Base-by-base conservation (phyloP, 2,797 vertebrate species). In the Helicolenus hilgendorfi region DNA sequence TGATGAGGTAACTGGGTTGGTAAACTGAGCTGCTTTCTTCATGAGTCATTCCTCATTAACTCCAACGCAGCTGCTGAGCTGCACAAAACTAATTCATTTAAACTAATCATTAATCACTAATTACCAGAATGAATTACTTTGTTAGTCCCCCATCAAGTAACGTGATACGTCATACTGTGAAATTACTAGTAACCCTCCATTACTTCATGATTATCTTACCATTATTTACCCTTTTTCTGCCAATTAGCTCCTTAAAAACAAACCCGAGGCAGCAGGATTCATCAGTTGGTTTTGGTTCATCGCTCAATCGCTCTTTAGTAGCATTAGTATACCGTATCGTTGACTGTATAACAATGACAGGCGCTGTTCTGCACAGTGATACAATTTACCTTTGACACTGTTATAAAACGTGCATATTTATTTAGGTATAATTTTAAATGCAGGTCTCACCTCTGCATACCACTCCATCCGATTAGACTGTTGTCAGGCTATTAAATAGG, bases 391-490 rank as follows among this genome's bases (percentile, higher is more conserved):
- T 33, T 60, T 67, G 8, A 64, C 14, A 4, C 41, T 45, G 38
- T 41, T 41, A 41, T 6, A 41, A 41, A 41, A 41, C 38, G 0
- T 41, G 13, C 38, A 41, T 41, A 41, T 41, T 41, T 41, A 41
- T 0, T 41, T 41, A 41, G 0, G 38, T 41, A 14, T 14, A 13
- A 41, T 41, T 41, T 41, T 14, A 13, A 41, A 3, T 35, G 22
- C 13, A 29, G 0, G 24, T 24, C 0, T 79, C 56, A 75, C 41
- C 18, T 59, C 29, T 53, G 26, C 22, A 63, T 64, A 24, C 41
- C 0, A 45, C 41, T 41, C 13, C 38, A 41, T 13, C 38, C 13
- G 38, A 41, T 41, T 41, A 41, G 38, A 41, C 13, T 41, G 0
- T 41, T 41, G 38, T 41, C 38, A 41, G 38, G 38, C 38, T 41